Conservation (phyloP, 2,888 invertebrate species). For the Epistrophe grossulariae region DNA sequence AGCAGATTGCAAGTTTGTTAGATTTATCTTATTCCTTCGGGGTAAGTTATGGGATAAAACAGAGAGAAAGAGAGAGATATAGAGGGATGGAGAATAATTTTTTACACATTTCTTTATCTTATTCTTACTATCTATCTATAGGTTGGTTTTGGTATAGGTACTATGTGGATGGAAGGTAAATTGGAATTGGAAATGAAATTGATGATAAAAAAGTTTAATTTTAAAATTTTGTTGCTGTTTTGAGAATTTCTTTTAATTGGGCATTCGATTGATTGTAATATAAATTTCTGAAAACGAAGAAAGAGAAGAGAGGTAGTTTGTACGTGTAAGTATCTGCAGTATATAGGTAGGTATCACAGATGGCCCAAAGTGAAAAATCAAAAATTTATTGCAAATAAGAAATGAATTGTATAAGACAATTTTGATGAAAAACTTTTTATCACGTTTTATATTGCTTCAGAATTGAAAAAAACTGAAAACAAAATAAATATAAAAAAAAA, state of each 20-base stretch:
- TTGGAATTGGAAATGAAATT: conserved; percentile 38
- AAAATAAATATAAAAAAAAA: neutral
- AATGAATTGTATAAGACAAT: conserved; percentile 17
- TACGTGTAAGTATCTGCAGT: neutral
- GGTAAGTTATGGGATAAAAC: conserved; percentile 19
- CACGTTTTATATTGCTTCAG: conserved; percentile 28
- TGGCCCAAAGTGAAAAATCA: neutral
- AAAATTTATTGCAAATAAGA: conserved; percentile 36
- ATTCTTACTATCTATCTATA: neutral
- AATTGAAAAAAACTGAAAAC: neutral
- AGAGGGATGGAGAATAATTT: neutral
- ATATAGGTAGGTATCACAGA: neutral
- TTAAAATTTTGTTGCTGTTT: conserved; percentile 8
- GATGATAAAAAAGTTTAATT: conserved; percentile 23
- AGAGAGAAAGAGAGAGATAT: too few species aligned
- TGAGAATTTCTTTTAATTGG: conserved; percentile 47
- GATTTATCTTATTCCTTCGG: conserved; percentile 63
- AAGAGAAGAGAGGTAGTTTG: neutral
- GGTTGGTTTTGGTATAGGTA: neutral
- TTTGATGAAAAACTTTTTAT: conserved; percentile 21
- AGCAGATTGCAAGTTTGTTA: conserved; percentile 73
- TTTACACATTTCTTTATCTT: conserved; percentile 46
- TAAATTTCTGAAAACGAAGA: neutral
- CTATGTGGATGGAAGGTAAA: conserved; percentile 26
- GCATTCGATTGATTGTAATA: conserved; percentile 42